Conservation (phyloP, 2,797 vertebrate species). For the Microchirus variegatus region DNA sequence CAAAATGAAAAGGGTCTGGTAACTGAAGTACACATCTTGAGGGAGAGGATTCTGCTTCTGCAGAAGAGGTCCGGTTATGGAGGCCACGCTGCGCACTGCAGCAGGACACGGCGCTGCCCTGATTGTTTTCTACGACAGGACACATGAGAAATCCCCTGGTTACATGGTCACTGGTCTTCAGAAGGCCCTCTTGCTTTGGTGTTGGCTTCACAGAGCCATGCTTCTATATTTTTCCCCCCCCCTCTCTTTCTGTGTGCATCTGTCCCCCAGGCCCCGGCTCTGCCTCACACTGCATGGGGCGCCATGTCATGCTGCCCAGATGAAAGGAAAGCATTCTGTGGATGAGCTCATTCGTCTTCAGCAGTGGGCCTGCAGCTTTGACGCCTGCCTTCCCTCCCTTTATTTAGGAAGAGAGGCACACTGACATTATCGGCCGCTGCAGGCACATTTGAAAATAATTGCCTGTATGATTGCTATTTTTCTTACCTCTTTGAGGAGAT, state of each 20-base stretch:
- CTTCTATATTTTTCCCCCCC: conserved; percentile 65
- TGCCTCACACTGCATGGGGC: conserved; percentile 72
- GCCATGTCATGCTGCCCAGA: conserved; percentile 72
- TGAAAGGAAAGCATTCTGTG: conserved; percentile 75
- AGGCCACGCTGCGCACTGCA: conserved; percentile 53
- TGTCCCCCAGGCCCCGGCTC: conserved; percentile 66
- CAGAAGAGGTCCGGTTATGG: conserved; percentile 52
- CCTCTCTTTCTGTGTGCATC: conserved; percentile 49
- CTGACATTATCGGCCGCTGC: conserved; percentile 84
- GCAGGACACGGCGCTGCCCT: conserved; percentile 45
- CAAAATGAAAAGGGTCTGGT: conserved; percentile 65
- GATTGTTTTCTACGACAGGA: conserved; percentile 57
- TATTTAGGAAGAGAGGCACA: conserved; percentile 77
- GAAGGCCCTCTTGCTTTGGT: conserved; percentile 63
- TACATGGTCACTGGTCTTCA: conserved; percentile 64
- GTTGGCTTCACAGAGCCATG: conserved; percentile 52
- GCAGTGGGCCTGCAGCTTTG: conserved; percentile 71
- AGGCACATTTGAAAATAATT: conserved; percentile 85
- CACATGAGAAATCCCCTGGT: conserved; percentile 67
- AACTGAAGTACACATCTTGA: conserved; percentile 56
- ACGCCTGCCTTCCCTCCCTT: conserved; percentile 73
- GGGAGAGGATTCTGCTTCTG: conserved; percentile 50
- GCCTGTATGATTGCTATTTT: conserved; percentile 84
- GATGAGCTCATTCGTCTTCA: conserved; percentile 76
- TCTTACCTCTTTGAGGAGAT: conserved; percentile 84